Evolutionary conservation across 2,113 vertebrate genomes (phyloP).

Genomic region (Micronycteris hirsuta): DNA sequence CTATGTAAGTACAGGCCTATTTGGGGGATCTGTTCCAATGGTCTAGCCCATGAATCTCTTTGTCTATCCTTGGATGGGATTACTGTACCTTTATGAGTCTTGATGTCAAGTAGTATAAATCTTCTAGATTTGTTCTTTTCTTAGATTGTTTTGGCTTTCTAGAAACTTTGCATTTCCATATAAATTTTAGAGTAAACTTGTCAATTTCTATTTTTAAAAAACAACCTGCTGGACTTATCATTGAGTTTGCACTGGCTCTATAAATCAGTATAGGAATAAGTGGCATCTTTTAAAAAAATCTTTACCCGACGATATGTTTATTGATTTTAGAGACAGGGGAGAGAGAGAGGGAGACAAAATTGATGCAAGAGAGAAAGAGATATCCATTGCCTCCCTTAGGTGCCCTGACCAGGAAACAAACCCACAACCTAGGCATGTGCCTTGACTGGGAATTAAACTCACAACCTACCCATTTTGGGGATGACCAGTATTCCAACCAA

Average conservation of each 20-base stretch:
- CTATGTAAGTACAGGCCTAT: neutral
- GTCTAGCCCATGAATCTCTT: neutral
- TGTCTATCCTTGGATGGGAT: neutral
- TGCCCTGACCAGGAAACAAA: no score
- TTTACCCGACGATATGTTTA: no score
- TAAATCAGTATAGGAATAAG: neutral
- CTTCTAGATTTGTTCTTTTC: neutral
- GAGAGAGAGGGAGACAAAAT: no score
- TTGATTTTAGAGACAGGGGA: no score
- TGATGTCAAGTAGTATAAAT: neutral
- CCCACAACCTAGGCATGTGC: no score
- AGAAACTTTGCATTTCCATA: neutral
- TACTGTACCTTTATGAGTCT: neutral
- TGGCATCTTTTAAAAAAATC: neutral
- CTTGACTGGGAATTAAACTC: no score
- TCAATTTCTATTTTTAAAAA: neutral
- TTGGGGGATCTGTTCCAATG: neutral
- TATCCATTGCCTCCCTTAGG: no score
- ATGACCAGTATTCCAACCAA: neutral
- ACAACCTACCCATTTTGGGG: no score
- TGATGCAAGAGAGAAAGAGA: no score
- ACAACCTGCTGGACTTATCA: neutral
- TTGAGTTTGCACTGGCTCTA: neutral
- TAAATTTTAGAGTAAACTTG: neutral
- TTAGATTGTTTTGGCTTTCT: neutral